Evolutionary conservation across 2,888 invertebrate species (phyloP), one percentile per base, ranked within the genome.

Genomic region (Tenthredo notha): DNA sequence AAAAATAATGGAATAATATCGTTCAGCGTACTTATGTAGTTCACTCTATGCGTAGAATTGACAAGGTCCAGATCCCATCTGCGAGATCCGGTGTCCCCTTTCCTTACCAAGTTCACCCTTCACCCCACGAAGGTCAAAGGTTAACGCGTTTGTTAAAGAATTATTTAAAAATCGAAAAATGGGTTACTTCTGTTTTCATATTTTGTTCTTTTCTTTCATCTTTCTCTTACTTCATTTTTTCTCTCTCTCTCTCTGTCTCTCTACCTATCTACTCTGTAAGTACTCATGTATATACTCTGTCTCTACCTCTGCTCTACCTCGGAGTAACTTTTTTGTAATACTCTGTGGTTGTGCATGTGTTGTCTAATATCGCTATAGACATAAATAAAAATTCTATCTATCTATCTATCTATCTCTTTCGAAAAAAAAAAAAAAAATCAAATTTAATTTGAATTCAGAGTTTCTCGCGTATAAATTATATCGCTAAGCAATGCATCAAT

Each of bases 21-120:
- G 33, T 67, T 33, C 1, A 1, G 5, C 18, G 29, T 6, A 33
- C 33, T 67, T 21, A 6, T 67, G 25, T 12, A 33, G 29, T 18
- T 67, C 67, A 40, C 40, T 40, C n/a, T n/a, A 54, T 77, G 29
- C 33, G 15, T 54, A 74, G 7, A 43, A 15, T 50, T 18, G 5
- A 33, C 61, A 61, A 61, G 80, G 80, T 80, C 80, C 40, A 80
- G 80, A 61, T 80, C 58, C 54, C 58, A 80, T 61, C 80, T 21
- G 80, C 61, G 80, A 74, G 50, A 58, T 61, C 58, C 58, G 50
- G 77, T 77, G 50, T 77, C 77, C n/a, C 77, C 77, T 54, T 77
- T 77, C 54, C 77, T 54, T 77, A 33, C 40, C 80, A 40, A 58
- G 58, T 61, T 80, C 61, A 58, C 80, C 80, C 80, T 80, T 61